Evolutionary conservation across 2,888 invertebrate species (phyloP).

Genomic region (Meteorus colon): DNA sequence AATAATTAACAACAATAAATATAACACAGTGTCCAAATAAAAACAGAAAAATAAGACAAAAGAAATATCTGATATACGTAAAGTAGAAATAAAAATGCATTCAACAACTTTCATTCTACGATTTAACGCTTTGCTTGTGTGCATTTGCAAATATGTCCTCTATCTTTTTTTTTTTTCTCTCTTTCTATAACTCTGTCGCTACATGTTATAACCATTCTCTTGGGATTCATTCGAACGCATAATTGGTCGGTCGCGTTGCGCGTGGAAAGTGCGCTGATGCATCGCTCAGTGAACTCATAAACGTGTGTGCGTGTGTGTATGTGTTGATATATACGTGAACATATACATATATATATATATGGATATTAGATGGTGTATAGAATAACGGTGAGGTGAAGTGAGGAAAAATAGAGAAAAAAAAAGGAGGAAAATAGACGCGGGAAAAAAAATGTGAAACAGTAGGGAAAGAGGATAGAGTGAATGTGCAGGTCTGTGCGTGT

Average conservation of each 20-base stretch:
- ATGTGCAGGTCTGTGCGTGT: background rate
- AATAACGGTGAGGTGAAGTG: constrained; percentile 8
- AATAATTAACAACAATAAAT: too few species aligned
- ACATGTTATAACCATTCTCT: background rate
- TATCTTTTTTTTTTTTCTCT: background rate
- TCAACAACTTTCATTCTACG: too few species aligned
- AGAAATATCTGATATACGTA: too few species aligned
- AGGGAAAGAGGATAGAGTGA: background rate
- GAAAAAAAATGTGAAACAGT: constrained; percentile 4
- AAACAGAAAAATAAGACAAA: too few species aligned
- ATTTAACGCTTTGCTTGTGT: constrained; percentile 4
- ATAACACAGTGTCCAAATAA: too few species aligned
- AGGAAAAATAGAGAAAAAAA: background rate
- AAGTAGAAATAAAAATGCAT: too few species aligned
- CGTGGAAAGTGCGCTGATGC: constrained; percentile 25
- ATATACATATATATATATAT: background rate
- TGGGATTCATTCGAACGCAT: constrained; percentile 30
- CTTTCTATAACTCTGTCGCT: background rate
- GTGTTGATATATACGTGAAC: background rate
- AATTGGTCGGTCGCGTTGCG: constrained; percentile 29
- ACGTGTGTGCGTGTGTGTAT: background rate
- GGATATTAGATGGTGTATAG: background rate
- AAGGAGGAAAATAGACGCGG: background rate
- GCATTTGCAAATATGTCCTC: constrained; percentile 32
- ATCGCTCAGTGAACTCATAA: constrained; percentile 17